Evolutionary conservation across 2,113 vertebrate species (phyloP), one percentile per base, ranked within the genome.

Genomic region (Anoplopoma fimbria): DNA sequence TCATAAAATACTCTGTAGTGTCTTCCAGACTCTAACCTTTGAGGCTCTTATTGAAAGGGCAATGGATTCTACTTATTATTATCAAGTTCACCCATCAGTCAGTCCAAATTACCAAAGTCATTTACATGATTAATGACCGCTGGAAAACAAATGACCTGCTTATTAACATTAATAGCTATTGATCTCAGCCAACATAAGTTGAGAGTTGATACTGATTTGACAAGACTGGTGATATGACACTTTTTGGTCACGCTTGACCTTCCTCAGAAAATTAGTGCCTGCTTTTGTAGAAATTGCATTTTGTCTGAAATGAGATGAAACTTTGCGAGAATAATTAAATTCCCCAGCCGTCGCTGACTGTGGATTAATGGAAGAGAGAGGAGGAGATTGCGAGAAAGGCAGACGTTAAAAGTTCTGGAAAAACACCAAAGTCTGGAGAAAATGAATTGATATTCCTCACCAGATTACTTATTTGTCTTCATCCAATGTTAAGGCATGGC

Each of bases 41-140:
- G 17, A 72, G 63, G 69, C 70, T 60, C 75, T 86, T 63, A 85
- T 64, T 82, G 47, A 84, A 87, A 92, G 86, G 85, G 51, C 86
- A 85, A 84, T 91, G 75, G 86, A 84, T 91, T 89, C 73, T 69
- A 88, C 51, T 90, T 88, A 80, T 88, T 83, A 85, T 82, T 79
- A 57, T 89, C 65, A 84, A 75, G 75, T 88, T 89, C 33, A 89
- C 69, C 68, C 87, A 90, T 87, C 89, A 91, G 84, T 91, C 89
- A 88, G 71, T 63, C 72, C 85, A 89, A 91, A 92, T 94, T 88
- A 92, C 84, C 73, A 80, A 81, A 90, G 83, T 85, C 72, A 90
- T 92, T 91, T 84, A 79, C 81, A 77, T 92, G 88, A 93, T 91
- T 92, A 90, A 94, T 92, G 90, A 78, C 69, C 87, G 79, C 85